Base-by-base conservation (phyloP, 2,113 vertebrate species). In the Psophia crepitans region DNA sequence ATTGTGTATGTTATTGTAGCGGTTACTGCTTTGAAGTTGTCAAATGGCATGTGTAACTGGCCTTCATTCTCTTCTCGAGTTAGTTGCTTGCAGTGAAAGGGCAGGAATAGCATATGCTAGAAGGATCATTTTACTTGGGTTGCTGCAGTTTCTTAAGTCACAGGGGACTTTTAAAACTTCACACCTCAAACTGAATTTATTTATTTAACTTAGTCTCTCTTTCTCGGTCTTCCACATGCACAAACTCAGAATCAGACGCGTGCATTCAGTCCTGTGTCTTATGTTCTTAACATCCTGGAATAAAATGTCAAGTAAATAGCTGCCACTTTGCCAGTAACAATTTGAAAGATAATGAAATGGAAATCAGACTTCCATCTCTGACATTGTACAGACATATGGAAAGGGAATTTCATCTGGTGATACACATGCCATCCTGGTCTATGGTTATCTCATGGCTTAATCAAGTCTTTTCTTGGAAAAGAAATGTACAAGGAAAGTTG, bases 21-120 rank as follows among this genome's bases (percentile, higher is more conserved):
- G 14, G 49, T 51, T 49, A 66, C 56, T 82, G 76, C 57, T 95
- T 96, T 95, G 60, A 96, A 96, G 76, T 70, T 96, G 83, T 92
- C 80, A 93, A 90, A 92, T 70, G 70, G 14, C 84, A 19, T 1
- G 4, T 94, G 37, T 88, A 66, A 95, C 53, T 85, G 90, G 28
- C 41, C 41, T 94, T 94, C 35, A 8, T 81, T 84, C 22, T 86
- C 28, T 81, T 84, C 84, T 79, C 41, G 41, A 94, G 46, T 87
- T 87, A 95, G 90, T 97, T 96, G 28, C 75, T 96, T 96, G 84
- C 95, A 89, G 51, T 84, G 83, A 68, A 76, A 81, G 56, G 37
- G 9, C 12, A 21, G 41, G 56, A 70, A 86, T 64, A 92, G 28
- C 49, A 64, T 65, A 64, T 87, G 37, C 71, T 87, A 79, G 48